Conservation (phyloP, 2,797 vertebrate genomes). For the Tokudaia muenninki region DNA sequence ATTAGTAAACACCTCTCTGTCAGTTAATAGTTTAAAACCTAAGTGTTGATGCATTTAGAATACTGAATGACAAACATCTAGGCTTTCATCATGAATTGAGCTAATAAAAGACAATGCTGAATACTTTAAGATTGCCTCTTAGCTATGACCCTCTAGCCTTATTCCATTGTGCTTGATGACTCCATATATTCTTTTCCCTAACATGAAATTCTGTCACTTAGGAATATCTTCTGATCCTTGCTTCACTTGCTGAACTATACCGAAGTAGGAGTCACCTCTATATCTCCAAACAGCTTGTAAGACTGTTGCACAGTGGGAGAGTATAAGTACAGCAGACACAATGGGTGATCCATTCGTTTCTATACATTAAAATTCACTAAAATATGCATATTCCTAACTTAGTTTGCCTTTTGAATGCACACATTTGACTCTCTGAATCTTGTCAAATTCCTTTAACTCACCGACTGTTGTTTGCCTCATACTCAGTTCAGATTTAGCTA, state of each 20-base stretch:
- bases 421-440: background rate
- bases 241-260: background rate
- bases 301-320: background rate
- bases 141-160: background rate
- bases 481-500: conserved; percentile 38
- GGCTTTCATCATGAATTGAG: background rate
- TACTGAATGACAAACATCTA: background rate
- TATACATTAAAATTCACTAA: background rate
- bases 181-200: background rate
- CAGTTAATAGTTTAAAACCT: background rate
- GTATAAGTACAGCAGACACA: background rate
- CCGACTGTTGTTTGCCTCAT: conserved; percentile 24
- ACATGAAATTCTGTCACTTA: background rate
- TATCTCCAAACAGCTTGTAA: background rate
- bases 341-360: background rate
- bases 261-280: background rate
- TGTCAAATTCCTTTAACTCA: background rate
- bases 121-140: background rate
- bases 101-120: background rate
- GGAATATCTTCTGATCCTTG: background rate
- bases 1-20: background rate
- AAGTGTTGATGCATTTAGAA: background rate
- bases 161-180: background rate
- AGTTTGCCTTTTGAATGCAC: background rate
- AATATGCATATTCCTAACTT: background rate